Evolutionary conservation across 2,888 invertebrate genomes (phyloP).

Genomic region (Oligia latruncula): DNA sequence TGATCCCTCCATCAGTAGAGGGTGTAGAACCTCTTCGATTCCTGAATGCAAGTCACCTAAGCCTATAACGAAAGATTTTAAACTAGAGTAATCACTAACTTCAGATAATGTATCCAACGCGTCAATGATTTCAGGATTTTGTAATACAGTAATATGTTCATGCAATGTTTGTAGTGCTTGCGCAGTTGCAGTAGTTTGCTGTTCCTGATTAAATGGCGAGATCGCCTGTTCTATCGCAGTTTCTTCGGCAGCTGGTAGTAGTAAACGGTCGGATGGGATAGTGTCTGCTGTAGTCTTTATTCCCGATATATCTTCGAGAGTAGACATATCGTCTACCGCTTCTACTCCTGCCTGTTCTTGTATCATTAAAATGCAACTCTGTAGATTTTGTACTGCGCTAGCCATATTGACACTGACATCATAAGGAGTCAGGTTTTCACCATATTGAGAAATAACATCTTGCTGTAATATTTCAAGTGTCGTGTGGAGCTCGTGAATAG

Average conservation of each 20-base stretch:
- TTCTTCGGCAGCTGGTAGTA: conserved; percentile 78
- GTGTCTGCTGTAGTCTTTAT: conserved; percentile 89
- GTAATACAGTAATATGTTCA: conserved; percentile 79
- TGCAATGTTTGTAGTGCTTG: conserved; percentile 81
- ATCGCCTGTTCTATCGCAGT: conserved; percentile 70
- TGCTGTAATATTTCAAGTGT: conserved; percentile 86
- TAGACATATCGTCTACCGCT: conserved; percentile 88
- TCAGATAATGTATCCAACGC: conserved; percentile 81
- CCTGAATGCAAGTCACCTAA: conserved; percentile 78
- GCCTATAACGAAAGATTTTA: conserved; percentile 78
- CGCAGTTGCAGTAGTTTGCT: conserved; percentile 73
- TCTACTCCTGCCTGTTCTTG: conserved; percentile 87
- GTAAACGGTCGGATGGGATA: conserved; percentile 79
- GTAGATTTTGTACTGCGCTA: conserved; percentile 81
- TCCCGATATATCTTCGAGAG: conserved; percentile 90
- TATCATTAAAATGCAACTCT: conserved; percentile 86
- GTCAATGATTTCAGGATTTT: conserved; percentile 81
- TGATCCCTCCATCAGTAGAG: conserved; percentile 79
- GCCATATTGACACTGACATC: conserved; percentile 79
- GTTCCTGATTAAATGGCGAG: conserved; percentile 66
- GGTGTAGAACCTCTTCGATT: conserved; percentile 82
- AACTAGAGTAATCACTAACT: conserved; percentile 79
- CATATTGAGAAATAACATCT: conserved; percentile 84
- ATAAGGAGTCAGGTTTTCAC: conserved; percentile 75
- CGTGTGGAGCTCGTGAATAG: conserved; percentile 84